These are phyloP conservation scores for Chironomus tentans DNA, from an alignment of 2,888 invertebrate species.

Conservation along the genomic window DNA sequence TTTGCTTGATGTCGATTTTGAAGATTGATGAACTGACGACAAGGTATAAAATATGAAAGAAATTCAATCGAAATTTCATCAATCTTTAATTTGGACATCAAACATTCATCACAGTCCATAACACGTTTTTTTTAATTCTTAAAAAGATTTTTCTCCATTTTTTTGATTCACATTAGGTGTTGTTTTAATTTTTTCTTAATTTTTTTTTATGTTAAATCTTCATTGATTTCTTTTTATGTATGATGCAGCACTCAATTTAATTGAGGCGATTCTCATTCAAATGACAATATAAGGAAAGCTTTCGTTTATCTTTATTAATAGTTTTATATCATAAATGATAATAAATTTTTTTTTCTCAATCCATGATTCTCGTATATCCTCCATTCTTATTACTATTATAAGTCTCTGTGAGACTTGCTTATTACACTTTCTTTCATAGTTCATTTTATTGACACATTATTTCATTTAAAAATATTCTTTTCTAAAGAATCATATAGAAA, in stretches of 20 bases:
- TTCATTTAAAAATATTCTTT: no score
- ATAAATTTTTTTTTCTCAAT: no score
- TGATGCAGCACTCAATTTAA: neutral
- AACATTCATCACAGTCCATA: conserved; percentile 23
- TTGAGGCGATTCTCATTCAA: neutral
- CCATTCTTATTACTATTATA: no score
- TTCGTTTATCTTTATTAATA: neutral
- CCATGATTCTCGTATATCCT: no score
- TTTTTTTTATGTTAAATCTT: neutral
- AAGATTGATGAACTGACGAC: neutral
- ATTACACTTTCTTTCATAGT: no score
- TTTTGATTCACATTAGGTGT: conserved; percentile 21
- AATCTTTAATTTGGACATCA: neutral
- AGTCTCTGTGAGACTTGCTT: no score
- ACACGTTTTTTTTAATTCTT: conserved; percentile 17
- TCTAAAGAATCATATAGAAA: no score
- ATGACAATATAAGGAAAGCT: neutral
- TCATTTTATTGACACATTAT: no score
- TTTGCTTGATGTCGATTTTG: neutral
- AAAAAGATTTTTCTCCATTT: conserved; percentile 25
- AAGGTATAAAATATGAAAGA: no score
- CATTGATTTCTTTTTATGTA: neutral
- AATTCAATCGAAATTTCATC: neutral
- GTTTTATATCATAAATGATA: neutral
- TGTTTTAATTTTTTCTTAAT: neutral